Evolutionary conservation across 2,888 invertebrate genomes (phyloP), one percentile per base, ranked within the genome.

Genomic region (Drosophila macrospina): DNA sequence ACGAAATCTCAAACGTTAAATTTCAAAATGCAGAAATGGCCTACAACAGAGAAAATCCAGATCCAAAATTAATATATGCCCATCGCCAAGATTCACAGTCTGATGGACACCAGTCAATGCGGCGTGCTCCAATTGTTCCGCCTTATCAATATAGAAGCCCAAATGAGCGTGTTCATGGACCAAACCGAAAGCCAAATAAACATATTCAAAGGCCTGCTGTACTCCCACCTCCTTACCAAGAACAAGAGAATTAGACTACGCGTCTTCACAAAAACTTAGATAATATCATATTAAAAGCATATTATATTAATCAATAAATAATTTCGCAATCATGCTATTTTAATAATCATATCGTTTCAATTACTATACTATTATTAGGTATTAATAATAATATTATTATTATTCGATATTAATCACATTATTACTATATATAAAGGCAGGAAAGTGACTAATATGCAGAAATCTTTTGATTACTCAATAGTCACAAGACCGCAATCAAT

Each of bases 221-320:
- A n/a, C 60, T 54, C 11, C 54, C 61, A 6, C 61, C 61, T 8
- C 61, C 61, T 8, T 61, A 61, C 11, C 37, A 54, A 15, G 28
- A 16, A 20, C 7, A 42, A 10, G 32, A 42, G 32, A n/a, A 41
- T 30, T n/a, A 41, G 32, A 28, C 8, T 13, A 2, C 7, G 0
- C 8, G 5, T 1, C 2, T 0, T 8, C 28, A 26, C 13, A 28
- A n/a, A n/a, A n/a, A n/a, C n/a, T n/a, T n/a, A n/a, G n/a, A n/a
- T n/a, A n/a, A n/a, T n/a, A n/a, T n/a, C n/a, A n/a, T n/a, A n/a
- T n/a, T n/a, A n/a, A n/a, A n/a, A n/a, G n/a, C n/a, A n/a, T n/a
- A n/a, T n/a, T n/a, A n/a, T n/a, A n/a, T n/a, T n/a, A n/a, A n/a
- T n/a, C n/a, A n/a, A n/a, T n/a, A n/a, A n/a, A n/a, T n/a, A n/a